These are phyloP conservation scores for Porites cylindrica DNA, from an alignment of 92 coral and sea anemone species.

Conservation along the genomic window DNA sequence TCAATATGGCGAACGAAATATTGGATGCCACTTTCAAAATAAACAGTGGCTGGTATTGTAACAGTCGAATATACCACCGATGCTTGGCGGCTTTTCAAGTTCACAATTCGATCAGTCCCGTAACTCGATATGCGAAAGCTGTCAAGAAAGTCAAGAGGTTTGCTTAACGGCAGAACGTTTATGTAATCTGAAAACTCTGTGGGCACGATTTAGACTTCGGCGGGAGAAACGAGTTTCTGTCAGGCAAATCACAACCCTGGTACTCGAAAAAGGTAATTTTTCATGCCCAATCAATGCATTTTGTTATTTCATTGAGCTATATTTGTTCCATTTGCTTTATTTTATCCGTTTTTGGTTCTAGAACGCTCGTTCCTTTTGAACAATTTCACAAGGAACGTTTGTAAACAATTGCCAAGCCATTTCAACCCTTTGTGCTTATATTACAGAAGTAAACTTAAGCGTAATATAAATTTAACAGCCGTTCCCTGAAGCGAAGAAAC, in stretches of 20 bases:
- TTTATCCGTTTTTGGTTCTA: not conserved
- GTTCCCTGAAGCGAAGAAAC: not conserved
- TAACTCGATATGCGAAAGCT: constrained; percentile 33
- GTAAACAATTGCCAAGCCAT: not conserved
- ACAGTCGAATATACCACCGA: constrained; percentile 29
- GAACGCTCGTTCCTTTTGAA: not conserved
- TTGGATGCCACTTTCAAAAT: constrained; percentile 8
- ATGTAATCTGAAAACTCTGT: not conserved
- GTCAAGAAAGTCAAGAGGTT: constrained; percentile 35
- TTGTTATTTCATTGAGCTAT: not conserved
- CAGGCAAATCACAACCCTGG: not conserved
- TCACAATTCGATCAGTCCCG: not conserved
- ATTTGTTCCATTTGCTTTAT: not conserved
- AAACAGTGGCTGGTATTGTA: constrained; percentile 21
- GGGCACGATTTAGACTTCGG: constrained; percentile 8
- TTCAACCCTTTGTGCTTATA: not conserved
- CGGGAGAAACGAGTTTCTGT: constrained; percentile 41
- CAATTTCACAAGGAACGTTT: not conserved
- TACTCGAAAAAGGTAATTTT: constrained; percentile 33
- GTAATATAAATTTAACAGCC: not conserved
- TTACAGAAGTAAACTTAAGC: not conserved
- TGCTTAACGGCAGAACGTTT: constrained; percentile 7
- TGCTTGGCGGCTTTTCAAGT: constrained; percentile 34
- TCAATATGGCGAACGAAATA: constrained; percentile 34
- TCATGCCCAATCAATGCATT: not conserved